phyloP scores from a whole-genome alignment of 2,797 vertebrate species.

The Hippopotamyrus pictus region DNA sequence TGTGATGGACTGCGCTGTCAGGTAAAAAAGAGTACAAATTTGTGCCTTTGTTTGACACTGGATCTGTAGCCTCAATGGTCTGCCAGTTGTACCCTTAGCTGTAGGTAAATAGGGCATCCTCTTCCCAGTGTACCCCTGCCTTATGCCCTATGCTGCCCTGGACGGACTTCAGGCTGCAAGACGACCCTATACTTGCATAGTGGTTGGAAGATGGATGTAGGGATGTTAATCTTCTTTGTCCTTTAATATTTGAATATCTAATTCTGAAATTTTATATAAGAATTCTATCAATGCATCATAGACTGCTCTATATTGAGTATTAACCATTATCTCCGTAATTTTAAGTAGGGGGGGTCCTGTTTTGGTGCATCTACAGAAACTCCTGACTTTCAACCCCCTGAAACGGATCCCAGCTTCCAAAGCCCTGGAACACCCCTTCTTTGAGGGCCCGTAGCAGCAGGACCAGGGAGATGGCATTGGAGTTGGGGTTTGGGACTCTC shows the following conservation, averaged over 20 bases:
- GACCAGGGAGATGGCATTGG: neutral
- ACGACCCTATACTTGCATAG: neutral
- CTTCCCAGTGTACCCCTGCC: neutral
- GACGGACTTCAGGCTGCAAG: neutral
- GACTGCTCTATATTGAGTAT: neutral
- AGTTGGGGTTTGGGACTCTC: neutral
- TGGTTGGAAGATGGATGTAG: neutral
- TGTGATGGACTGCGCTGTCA: neutral
- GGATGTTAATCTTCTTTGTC: neutral
- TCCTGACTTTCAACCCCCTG: slow-evolving; percentile 56
- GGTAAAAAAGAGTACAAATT: neutral
- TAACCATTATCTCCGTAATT: neutral
- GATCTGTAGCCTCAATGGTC: neutral
- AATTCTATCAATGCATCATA: neutral
- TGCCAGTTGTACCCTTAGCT: neutral
- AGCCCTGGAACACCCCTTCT: slow-evolving; percentile 61
- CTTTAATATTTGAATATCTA: neutral
- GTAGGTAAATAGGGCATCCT: neutral
- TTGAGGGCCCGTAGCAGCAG: slow-evolving; percentile 40
- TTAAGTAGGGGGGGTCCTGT: neutral
- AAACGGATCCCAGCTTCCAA: slow-evolving; percentile 57
- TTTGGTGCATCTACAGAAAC: slow-evolving; percentile 49
- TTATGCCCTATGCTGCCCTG: neutral
- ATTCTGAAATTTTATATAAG: neutral
- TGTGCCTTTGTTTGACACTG: neutral